Base-by-base conservation (phyloP, 1,140 invertebrate species). In the Euglossa dilemma region DNA sequence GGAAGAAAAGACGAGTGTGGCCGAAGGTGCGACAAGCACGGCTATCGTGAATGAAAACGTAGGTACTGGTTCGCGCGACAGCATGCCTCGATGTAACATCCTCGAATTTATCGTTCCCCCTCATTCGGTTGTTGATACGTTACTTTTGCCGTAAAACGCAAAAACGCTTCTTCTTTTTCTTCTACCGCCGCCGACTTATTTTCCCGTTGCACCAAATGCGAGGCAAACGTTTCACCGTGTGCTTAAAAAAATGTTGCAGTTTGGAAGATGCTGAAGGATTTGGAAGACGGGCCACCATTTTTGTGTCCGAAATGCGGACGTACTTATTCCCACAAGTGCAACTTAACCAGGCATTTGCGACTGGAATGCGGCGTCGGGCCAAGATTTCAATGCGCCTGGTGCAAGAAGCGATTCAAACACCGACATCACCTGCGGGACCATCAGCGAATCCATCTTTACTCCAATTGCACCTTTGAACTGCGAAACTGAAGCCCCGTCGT, bases 361-460 rank as follows among this genome's bases (percentile, higher is more conserved):
- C 93, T 95, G 77, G 95, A 96, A 79, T 96, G 95, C 82, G 95
- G 95, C n/a, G 94, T 95, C 23, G 92, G 93, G 16, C 95, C 95
- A 4, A 92, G 94, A 87, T 96, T 95, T 89, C 92, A 93, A 25
- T 96, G 95, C 71, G 85, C 86, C 2, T 90, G 91, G 56, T 95
- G 95, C 87, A 91, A 92, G 18, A 93, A 93, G 74, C 92, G 93
- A 63, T 95, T 94, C 83, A 95, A 94, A 81, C 95, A 95, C 87
- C 94, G 94, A 16, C 93, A 94, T 80, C 94, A 95, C 66, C 85
- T 94, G 50, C 89, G 90, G 43, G 92, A 93, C 85, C 93, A 94
- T 71, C 79, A 91, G 43, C 89, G 82, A 18, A 93, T 91, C 11
- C 91, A 94, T 69, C 52, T 75, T 25, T 88, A 88, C 45, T 57